Evolutionary conservation across 2,888 invertebrate species (phyloP).

Genomic region (Lithophane leautieri): DNA sequence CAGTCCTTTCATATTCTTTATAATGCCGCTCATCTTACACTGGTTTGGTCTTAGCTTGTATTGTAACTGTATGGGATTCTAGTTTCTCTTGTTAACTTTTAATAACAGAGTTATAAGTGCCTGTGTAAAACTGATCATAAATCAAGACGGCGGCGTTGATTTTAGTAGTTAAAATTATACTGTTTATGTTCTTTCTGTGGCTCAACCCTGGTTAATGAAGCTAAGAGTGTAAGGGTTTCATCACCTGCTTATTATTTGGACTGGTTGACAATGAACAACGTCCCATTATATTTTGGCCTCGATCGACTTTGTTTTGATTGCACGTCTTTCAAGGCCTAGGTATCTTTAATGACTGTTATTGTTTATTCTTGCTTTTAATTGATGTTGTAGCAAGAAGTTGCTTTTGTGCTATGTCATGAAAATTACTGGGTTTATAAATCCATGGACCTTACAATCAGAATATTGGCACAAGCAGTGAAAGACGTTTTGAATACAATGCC

Average conservation of each 20-base stretch:
- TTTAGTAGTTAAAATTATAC: slow-evolving; percentile 38
- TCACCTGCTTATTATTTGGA: slow-evolving; percentile 36
- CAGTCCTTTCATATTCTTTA: slow-evolving; percentile 72
- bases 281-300: slow-evolving; percentile 20
- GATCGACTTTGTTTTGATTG: slow-evolving; percentile 43
- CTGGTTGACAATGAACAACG: slow-evolving; percentile 50
- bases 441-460: neutral
- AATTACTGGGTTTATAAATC: neutral
- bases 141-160: slow-evolving; percentile 41
- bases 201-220: slow-evolving; percentile 7
- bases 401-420: neutral
- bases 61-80: slow-evolving; percentile 75
- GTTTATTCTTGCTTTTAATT: neutral
- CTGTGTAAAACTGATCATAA: slow-evolving; percentile 46
- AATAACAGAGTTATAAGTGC: slow-evolving; percentile 69
- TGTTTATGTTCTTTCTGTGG: slow-evolving; percentile 14
- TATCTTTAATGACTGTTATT: neutral
- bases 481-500: neutral
- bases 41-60: slow-evolving; percentile 71
- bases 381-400: neutral
- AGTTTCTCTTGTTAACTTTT: slow-evolving; percentile 78
- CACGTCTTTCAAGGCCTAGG: slow-evolving; percentile 18
- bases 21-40: slow-evolving; percentile 71
- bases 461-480: neutral
- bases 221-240: slow-evolving; percentile 27